A percentile compares a stretch with the other conserved stretches of the same genome.
phyloP scores from a whole-genome alignment of 2,797 vertebrate genomes.

The Megalops cyprinoides region DNA sequence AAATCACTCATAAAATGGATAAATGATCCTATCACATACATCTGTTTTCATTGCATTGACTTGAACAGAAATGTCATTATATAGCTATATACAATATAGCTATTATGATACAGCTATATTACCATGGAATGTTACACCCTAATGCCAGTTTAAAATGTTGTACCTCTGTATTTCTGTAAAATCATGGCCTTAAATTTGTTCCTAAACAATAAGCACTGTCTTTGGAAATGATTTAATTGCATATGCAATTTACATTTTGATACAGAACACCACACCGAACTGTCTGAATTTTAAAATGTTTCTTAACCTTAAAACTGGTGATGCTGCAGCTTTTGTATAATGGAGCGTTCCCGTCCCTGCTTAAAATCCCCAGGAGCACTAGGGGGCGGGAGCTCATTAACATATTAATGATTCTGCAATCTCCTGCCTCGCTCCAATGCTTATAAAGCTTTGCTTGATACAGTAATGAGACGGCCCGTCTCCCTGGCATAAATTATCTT shows the following conservation, averaged over 20 bases:
- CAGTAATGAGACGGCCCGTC: constrained; percentile 4
- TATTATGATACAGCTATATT: too few species aligned
- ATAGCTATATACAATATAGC: not conserved
- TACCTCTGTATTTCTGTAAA: not conserved
- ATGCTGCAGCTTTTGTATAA: constrained; percentile 3
- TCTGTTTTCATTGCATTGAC: not conserved
- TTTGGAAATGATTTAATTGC: constrained; percentile 9
- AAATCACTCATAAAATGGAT: not conserved
- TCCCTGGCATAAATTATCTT: constrained; percentile 15
- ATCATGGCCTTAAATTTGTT: not conserved
- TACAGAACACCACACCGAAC: not conserved
- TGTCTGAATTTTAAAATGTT: constrained; percentile 1
- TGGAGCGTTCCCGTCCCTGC: not conserved
- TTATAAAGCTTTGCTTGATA: constrained; percentile 22
- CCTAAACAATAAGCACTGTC: not conserved
- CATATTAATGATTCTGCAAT: constrained; percentile 29
- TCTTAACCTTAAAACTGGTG: not conserved
- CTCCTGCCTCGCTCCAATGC: constrained; percentile 1
- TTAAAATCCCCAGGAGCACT: not conserved
- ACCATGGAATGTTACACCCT: too few species aligned
- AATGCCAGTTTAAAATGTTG: too few species aligned
- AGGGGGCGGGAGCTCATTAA: not conserved
- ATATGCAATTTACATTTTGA: constrained; percentile 16
- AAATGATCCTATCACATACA: not conserved
- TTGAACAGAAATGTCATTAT: not conserved